Evolutionary conservation across 2,113 vertebrate genomes (phyloP).

Genomic region (Seriola rivoliana): DNA sequence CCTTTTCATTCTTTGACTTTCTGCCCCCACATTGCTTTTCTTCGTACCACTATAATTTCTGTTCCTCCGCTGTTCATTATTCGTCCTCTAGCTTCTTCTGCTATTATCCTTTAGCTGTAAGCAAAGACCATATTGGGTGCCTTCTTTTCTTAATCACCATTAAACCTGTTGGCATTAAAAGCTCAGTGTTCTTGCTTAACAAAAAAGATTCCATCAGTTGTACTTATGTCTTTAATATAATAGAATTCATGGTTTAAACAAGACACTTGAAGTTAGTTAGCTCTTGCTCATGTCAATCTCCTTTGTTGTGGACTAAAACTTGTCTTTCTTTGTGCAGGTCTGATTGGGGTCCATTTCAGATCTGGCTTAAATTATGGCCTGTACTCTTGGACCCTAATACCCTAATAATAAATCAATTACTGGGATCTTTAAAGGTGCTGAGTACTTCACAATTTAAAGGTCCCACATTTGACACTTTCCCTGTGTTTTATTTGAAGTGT

Average conservation of each 20-base stretch:
- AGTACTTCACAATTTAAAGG: too few species aligned
- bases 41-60: not conserved
- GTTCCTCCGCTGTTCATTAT: not conserved
- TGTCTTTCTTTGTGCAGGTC: not conserved
- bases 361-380: not conserved
- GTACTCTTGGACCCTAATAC: not conserved
- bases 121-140: not conserved
- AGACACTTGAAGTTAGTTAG: not conserved
- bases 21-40: not conserved
- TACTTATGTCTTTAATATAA: not conserved
- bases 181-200: not conserved
- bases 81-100: not conserved
- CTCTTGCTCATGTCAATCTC: not conserved
- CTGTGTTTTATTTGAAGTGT: too few species aligned
- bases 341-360: not conserved
- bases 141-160: not conserved
- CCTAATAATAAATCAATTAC: not conserved
- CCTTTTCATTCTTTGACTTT: constrained; percentile 3
- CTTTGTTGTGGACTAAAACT: too few species aligned
- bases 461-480: too few species aligned
- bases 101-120: not conserved
- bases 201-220: constrained; percentile 11
- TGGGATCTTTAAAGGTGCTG: not conserved
- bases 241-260: not conserved
- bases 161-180: constrained; percentile 3